phyloP scores from a whole-genome alignment of 1,140 invertebrate genomes.

The Acromyrmex charruanus region DNA sequence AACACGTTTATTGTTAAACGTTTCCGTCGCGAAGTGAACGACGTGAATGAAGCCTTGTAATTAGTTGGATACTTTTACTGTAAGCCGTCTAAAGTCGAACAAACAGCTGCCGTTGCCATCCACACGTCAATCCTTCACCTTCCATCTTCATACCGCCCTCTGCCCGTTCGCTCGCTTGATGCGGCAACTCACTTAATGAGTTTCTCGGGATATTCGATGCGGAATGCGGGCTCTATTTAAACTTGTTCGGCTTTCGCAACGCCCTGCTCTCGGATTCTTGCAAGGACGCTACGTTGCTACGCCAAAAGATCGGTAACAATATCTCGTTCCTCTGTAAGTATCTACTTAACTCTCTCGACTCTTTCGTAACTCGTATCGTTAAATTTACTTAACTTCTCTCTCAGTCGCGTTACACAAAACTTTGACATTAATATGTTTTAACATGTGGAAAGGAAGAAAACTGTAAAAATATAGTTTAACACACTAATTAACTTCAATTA shows the following conservation, averaged over 20 bases:
- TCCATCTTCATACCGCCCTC: background rate
- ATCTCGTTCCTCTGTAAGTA: constrained; percentile 24
- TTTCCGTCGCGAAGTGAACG: background rate
- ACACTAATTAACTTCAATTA: background rate
- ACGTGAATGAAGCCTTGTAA: constrained; percentile 35
- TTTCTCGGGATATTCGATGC: constrained; percentile 82
- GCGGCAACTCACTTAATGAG: constrained; percentile 81
- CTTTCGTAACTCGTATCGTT: constrained; percentile 14
- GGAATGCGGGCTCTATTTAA: constrained; percentile 83
- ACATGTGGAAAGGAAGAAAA: background rate
- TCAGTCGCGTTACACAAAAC: background rate
- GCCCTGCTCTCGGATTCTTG: constrained; percentile 42
- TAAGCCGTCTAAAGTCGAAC: constrained; percentile 41
- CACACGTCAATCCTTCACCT: constrained; percentile 31
- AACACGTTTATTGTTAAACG: constrained; percentile 28
- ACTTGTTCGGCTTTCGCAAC: constrained; percentile 71
- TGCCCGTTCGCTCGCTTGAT: constrained; percentile 28
- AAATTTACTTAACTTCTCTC: background rate
- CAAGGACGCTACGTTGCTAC: background rate
- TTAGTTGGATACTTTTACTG: constrained; percentile 52
- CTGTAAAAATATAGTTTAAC: background rate
- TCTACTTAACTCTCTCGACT: constrained; percentile 41
- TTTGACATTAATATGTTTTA: background rate
- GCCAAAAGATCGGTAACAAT: constrained; percentile 15
- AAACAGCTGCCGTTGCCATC: constrained; percentile 42